phyloP scores from a whole-genome alignment of 1,140 invertebrate genomes.

The Bombus confusus region DNA sequence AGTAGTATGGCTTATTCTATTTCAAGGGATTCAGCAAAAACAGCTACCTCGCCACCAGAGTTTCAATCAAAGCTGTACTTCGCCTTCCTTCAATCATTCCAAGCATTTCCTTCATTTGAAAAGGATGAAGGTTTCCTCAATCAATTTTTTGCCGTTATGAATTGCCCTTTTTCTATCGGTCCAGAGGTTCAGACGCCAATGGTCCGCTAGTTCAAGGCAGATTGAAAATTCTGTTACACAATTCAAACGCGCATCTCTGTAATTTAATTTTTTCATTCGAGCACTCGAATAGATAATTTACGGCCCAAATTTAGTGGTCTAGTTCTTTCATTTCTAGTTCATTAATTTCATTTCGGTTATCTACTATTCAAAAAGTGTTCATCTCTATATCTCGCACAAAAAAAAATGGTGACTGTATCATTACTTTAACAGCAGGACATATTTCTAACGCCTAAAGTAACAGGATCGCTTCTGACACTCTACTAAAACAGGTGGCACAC shows the following conservation, averaged over 20 bases:
- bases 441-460: neutral
- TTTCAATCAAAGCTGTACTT: neutral
- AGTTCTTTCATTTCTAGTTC: neutral
- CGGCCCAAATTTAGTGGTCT: too few species aligned
- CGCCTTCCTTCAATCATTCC: neutral
- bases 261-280: too few species aligned
- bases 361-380: too few species aligned
- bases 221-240: neutral
- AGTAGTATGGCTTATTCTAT: neutral
- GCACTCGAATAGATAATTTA: too few species aligned
- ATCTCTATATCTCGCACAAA: neutral
- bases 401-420: neutral
- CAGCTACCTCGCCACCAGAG: neutral
- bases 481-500: slow-evolving; percentile 13
- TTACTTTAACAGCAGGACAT: neutral
- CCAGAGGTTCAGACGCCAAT: neutral
- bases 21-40: neutral
- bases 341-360: neutral
- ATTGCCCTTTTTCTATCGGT: neutral
- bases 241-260: neutral
- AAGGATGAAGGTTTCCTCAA: neutral
- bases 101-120: neutral
- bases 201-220: neutral
- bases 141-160: neutral
- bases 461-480: slow-evolving; percentile 2